Percentiles rank a stretch among this genome's conserved stretches.
Evolutionary conservation across 2,797 vertebrate genomes (phyloP).

Genomic region (Sebastes vulpes): DNA sequence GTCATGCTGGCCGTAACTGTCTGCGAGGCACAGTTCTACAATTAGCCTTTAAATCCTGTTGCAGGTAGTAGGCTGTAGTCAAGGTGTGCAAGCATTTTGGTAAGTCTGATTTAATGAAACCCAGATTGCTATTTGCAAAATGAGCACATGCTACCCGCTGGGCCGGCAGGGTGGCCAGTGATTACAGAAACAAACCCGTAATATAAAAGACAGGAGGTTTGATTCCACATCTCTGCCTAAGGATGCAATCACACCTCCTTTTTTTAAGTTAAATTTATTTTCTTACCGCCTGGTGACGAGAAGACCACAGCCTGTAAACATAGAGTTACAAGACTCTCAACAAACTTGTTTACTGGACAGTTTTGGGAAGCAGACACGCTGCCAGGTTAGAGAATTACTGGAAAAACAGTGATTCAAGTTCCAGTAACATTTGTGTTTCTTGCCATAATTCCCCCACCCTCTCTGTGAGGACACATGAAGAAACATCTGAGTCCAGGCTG

Average conservation of each 20-base stretch:
- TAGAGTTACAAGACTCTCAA: background rate
- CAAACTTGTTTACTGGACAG: background rate
- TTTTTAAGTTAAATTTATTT: background rate
- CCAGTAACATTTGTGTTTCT: background rate
- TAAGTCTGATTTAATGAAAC: slow-evolving; percentile 58
- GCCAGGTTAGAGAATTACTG: slow-evolving; percentile 11
- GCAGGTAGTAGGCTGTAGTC: slow-evolving; percentile 21
- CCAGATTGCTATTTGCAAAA: slow-evolving; percentile 49
- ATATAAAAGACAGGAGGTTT: background rate
- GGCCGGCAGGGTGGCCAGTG: slow-evolving; percentile 32
- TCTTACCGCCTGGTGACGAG: background rate
- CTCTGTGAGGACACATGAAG: background rate
- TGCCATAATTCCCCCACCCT: background rate
- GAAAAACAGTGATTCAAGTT: background rate
- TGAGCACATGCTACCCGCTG: slow-evolving; percentile 27
- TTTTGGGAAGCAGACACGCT: background rate
- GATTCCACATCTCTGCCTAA: background rate
- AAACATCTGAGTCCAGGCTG: slow-evolving; percentile 3
- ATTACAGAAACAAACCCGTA: slow-evolving; percentile 27
- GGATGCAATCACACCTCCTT: background rate
- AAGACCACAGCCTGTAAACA: slow-evolving; percentile 15
- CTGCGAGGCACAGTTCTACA: slow-evolving; percentile 4
- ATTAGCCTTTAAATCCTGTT: slow-evolving; percentile 53
- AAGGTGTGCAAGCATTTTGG: background rate
- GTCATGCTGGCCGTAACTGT: slow-evolving; percentile 9